Conservation (phyloP, 1,140 invertebrate species). For the Aphaenogaster floridana region DNA sequence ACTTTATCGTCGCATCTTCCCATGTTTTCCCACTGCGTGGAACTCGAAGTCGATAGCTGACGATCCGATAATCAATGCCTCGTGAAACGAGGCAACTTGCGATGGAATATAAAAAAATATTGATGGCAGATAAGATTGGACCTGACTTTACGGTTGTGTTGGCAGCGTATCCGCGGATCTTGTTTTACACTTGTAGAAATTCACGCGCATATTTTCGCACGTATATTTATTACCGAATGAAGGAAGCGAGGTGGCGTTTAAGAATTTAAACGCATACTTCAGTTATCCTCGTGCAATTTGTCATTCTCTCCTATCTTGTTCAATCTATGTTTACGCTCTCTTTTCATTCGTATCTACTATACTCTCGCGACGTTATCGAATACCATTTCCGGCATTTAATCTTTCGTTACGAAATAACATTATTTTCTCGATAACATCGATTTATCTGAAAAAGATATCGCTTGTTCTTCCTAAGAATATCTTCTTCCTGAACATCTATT, state of each 20-base stretch:
- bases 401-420: background rate
- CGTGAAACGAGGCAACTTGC: conserved; percentile 16
- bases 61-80: conserved; percentile 42
- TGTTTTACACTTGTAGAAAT: conserved; percentile 22
- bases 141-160: conserved; percentile 11
- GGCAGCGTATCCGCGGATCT: background rate
- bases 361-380: background rate
- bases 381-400: conserved; percentile 8
- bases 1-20: conserved; percentile 60
- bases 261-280: conserved; percentile 15
- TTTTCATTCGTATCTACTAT: background rate
- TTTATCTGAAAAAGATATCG: conserved; percentile 8
- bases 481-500: conserved; percentile 5
- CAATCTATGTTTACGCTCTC: background rate
- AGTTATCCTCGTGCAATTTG: conserved; percentile 11
- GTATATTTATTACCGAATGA: conserved; percentile 15
- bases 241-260: background rate
- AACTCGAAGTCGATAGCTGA: conserved; percentile 20
- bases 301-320: background rate
- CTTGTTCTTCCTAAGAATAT: background rate
- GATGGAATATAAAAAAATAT: conserved; percentile 23
- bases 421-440: background rate
- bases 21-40: conserved; percentile 27
- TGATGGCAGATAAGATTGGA: conserved; percentile 7
- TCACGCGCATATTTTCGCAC: background rate